Percentiles rank a stretch among this genome's conserved stretches.
These are phyloP conservation scores for Romanomermis culicivorax DNA, from an alignment of 2,888 invertebrate genomes.

Conservation along the genomic window DNA sequence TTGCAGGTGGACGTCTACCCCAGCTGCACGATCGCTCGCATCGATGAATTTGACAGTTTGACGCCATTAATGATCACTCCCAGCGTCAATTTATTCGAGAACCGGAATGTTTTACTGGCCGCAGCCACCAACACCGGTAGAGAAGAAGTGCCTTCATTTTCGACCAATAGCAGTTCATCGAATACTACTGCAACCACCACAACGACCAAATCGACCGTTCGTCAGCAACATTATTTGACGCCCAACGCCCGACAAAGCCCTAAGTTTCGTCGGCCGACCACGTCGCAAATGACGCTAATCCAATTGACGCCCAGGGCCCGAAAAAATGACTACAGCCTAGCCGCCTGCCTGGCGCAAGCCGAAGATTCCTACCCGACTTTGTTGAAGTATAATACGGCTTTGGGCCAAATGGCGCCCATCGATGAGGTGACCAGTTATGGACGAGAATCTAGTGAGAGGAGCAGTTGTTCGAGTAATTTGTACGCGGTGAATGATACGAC, in stretches of 20 bases:
- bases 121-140: background rate
- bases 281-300: background rate
- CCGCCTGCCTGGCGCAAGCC: no score
- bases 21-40: conserved; percentile 19
- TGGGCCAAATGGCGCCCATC: background rate
- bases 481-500: no score
- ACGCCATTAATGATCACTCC: conserved; percentile 11
- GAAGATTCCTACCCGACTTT: no score
- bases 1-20: background rate
- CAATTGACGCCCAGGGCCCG: background rate
- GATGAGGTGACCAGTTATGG: no score
- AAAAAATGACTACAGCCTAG: background rate
- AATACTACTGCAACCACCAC: background rate
- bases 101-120: background rate
- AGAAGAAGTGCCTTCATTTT: no score
- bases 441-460: no score
- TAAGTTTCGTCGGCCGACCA: background rate
- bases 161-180: background rate
- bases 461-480: no score
- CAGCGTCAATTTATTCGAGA: conserved; percentile 3
- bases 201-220: background rate
- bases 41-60: conserved; percentile 15
- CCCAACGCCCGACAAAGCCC: background rate
- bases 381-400: no score
- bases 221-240: background rate